Evolutionary conservation across 2,888 invertebrate genomes (phyloP), one percentile per base, ranked within the genome.

Genomic region (Chloroclystis v-ata): DNA sequence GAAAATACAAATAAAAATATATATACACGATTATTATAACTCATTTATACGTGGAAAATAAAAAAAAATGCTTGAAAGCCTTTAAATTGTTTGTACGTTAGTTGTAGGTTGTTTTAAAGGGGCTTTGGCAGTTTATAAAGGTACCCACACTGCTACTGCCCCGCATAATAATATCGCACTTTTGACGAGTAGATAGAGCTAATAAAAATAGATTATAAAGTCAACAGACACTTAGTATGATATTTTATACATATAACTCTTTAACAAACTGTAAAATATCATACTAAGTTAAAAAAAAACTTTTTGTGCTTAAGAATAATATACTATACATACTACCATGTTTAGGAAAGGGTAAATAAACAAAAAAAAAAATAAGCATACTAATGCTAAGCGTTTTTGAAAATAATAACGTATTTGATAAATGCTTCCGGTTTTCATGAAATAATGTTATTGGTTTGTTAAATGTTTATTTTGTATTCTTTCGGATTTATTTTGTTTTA

Each of bases 1-100:
- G 70, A 76, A 57, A 82, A 86, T 81, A 84, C 73, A 82, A 86
- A 87, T 85, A 87, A 87, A 87, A 86, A 87, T 86, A 87, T 86
- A 87, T 86, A 86, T 84, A 87, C 86, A 85, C 82, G 64, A 78
- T 75, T 83, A 82, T 74, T 81, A 67, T 83, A 78, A 85, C 78
- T 83, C 78, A 82, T 81, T 62, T 79, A 75, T 82, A 82, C 78
- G 75, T 74, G 60, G 72, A 73, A 74, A 77, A 81, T 78, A 61
- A 71, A 75, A 82, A 81, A 83, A 76, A 73, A 79, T 78, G 84
- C 85, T 85, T 86, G 76, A 84, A 42, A 75, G 84, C 85, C 83
- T 84, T 83, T 79, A 79, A 80, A 84, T 81, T 81, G 80, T 82
- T 84, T 84, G 81, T 82, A 84, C 77, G 77, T 78, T 82, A 83